Base-by-base conservation (phyloP, 2,888 invertebrate species). In the Volucella inflata region DNA sequence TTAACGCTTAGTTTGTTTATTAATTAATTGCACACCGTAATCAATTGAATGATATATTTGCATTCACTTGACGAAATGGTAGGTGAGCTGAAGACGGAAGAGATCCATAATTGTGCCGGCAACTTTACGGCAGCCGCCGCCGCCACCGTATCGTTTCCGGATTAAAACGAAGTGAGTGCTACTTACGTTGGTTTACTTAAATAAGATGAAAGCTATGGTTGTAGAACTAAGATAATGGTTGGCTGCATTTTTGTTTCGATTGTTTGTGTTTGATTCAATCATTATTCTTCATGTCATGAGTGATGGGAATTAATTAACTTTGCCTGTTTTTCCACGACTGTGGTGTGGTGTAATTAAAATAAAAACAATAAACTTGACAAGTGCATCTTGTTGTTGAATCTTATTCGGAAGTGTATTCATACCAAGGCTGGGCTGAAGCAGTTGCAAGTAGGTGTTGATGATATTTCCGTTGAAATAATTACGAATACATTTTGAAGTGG, bases 181-280 rank as follows among this genome's bases (percentile, higher is more conserved):
- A 21, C 40, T 67, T 16, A 59, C 42, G 17, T 50, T 48, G 59
- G 70, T 42, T 46, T 50, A 53, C 70, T 64, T 71, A 50, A 60
- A 40, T 21, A 4, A 16, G 10, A 57, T 53, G 3, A 46, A 68
- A 17, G 16, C 44, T 16, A 68, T 75, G 57, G 78, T 78, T 78
- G 30, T 51, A 36, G 21, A 59, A 57, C 50, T 55, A 6, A 30
- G 30, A 30, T 60, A 57, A 40, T 59, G 76, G 60, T 55, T 62
- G 55, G 59, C 71, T 81, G 64, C 70, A 77, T 82, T 76, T 71
- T 76, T 62, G 64, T 75, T 50, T 75, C 48, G 75, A 11, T 82
- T 71, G 68, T 50, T 75, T 55, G 75, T n/a, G 62, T 60, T 76
- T 51, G 42, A 71, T 72, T 44, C 8, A 60, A 72, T 71, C 14